Base-by-base conservation (phyloP, 2,888 invertebrate species). In the Augochlorella aurata region DNA sequence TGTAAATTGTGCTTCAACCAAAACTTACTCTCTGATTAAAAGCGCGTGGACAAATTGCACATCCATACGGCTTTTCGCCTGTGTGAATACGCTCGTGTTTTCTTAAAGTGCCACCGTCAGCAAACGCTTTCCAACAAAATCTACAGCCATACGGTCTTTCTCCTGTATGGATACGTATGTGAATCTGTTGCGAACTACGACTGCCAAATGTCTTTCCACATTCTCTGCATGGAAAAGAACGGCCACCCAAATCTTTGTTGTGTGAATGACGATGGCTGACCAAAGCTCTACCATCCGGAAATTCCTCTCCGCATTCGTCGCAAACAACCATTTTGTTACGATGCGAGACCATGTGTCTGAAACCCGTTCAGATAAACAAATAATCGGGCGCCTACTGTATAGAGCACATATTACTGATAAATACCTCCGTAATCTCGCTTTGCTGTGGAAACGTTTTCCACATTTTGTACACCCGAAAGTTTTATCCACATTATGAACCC, bases 101-200 rank as follows among this genome's bases (percentile, higher is more conserved):
- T 50, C 97, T 94, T 66, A 97, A 93, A 1, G 97, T 97, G 44
- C 97, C 97, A 58, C 97, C 97, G 92, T 97, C 97, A 0, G 97
- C 97, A 92, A 97, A 97, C 0, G 97, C 97, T 92, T 97, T 97
- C 97, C 97, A 97, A 91, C 97, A 97, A 93, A 96, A 97, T 14
- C 97, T 95, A 91, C 97, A 97, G 0, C 97, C 97, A 90, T 97
- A 97, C 0, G 97, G 97, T 58, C 97, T 94, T 92, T 97, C 97
- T 5, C 96, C 97, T 0, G 97, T 97, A 91, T 97, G 97, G 86
- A 97, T 97, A 67, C 97, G 95, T 71, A 97, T 96, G 93, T 97
- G 97, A 88, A 97, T 97, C 94, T 97, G 97, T 89, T 97, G 97
- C 0, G 97, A 97, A 90, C 97, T 97, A 16, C 97, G 95, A 21